Percentiles rank a stretch among this genome's conserved stretches.
Conservation (phyloP, 2,888 invertebrate genomes). For the Sceliomorpha sp. region DNA sequence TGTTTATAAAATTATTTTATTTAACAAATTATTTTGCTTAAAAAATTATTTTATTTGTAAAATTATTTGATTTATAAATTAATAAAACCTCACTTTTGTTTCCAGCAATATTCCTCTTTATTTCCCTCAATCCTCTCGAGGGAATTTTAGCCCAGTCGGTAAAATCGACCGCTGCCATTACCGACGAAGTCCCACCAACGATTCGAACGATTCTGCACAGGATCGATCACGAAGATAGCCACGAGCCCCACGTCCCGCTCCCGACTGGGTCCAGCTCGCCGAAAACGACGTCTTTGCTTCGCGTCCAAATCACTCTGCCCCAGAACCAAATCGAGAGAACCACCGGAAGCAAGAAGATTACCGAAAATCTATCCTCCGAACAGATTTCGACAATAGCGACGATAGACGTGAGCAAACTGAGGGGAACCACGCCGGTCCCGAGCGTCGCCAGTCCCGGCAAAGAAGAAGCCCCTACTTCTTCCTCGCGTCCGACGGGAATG, state of each 20-base stretch:
- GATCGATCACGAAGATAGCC: constrained; percentile 21
- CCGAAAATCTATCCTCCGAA: constrained; percentile 1
- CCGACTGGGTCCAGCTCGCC: constrained; percentile 8
- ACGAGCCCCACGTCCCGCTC: neutral
- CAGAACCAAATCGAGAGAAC: constrained; percentile 31
- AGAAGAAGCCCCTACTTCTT: neutral
- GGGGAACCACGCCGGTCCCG: constrained; percentile 7
- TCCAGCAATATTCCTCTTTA: constrained; percentile 60
- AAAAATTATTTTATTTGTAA: no score
- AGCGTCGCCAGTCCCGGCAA: no score
- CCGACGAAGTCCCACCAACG: constrained; percentile 23
- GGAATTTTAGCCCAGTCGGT: constrained; percentile 31
- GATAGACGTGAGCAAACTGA: constrained; percentile 22
- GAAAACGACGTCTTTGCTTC: constrained; percentile 15
- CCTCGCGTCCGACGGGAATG: neutral
- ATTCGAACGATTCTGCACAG: constrained; percentile 41
- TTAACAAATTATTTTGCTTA: no score
- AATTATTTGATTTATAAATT: constrained; percentile 7
- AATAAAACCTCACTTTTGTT: constrained; percentile 19
- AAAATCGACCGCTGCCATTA: neutral
- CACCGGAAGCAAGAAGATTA: constrained; percentile 1
- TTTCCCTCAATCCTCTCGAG: constrained; percentile 46
- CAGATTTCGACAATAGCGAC: constrained; percentile 34
- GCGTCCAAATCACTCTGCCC: constrained; percentile 18
- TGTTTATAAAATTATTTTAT: no score